Base-by-base conservation (phyloP, 2,113 vertebrate genomes). In the Neodon shergylaensis region DNA sequence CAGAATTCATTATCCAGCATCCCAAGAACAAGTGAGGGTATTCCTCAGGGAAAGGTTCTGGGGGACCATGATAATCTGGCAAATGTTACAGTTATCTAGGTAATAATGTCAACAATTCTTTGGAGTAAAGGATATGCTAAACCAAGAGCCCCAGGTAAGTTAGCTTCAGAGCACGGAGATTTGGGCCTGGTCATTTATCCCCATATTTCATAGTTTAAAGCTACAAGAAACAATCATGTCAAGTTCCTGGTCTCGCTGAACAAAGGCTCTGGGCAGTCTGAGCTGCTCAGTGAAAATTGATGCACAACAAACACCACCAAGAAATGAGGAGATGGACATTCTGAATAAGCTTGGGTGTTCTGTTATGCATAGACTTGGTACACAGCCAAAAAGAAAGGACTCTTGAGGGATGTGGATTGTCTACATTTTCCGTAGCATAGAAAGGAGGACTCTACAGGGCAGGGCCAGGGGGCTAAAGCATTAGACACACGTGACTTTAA, bases 21-120 rank as follows among this genome's bases (percentile, higher is more conserved):
- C 83, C 73, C 47, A 58, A 96, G 90, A 63, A 95, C 54, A 88
- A 77, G 65, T 73, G 26, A 92, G 33, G 52, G 66, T 44, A 89
- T 61, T 76, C 9, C 54, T 73, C 6, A 28, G 66, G 82, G 87
- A 94, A 52, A 70, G 6, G 9, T 52, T 84, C 65, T 68, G 58
- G 26, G 54, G 78, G 13, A 54, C 31, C 65, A 73, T 84, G 47
- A 72, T 79, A 95, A 91, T 66, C 86, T 89, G 54, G 19, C 26
- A 76, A 84, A 70, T 47, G 39, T 72, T 70, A 47, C 6, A 3
- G 9, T 63, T 72, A 79, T 74, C 28, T 33, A 54, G 42, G 36
- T 87, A 65, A 83, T 77, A 47, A 47, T 74, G 72, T 70, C 58
- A 88, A 61, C 72, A 70, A 26, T 61, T 5, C 36, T 49, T 19